A percentile compares a stretch with the other conserved stretches of the same genome.
Conservation (phyloP, 2,888 invertebrate genomes). For the Eilema depressum region DNA sequence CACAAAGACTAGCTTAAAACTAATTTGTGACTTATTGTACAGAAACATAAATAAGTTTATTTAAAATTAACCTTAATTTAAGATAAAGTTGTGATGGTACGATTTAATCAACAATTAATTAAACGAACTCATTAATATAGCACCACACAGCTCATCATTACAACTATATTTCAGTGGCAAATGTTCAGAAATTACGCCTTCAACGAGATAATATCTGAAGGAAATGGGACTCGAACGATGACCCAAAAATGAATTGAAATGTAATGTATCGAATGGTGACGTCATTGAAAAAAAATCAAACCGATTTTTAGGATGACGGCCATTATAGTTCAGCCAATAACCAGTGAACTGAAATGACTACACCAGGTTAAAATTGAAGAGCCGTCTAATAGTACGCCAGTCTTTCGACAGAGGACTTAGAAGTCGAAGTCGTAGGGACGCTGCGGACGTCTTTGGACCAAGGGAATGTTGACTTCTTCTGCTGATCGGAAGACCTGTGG, state of each 20-base stretch:
- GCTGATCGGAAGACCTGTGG: conserved; percentile 93
- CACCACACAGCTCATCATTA: conserved; percentile 30
- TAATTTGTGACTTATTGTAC: conserved; percentile 85
- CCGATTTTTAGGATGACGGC: neutral
- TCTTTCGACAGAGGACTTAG: conserved; percentile 50
- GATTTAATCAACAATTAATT: conserved; percentile 37
- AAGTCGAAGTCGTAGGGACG: conserved; percentile 82
- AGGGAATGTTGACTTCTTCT: conserved; percentile 95
- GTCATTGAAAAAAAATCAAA: neutral
- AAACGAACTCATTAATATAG: conserved; percentile 32
- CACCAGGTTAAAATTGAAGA: conserved; percentile 14
- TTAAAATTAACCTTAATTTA: conserved; percentile 60
- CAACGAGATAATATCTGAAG: conserved; percentile 10
- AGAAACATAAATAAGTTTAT: conserved; percentile 76
- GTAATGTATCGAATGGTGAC: conserved; percentile 1
- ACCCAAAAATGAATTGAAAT: conserved; percentile 5
- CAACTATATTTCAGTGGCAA: conserved; percentile 34
- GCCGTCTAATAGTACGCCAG: conserved; percentile 1
- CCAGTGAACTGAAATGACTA: conserved; percentile 25
- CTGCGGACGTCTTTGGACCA: conserved; percentile 92
- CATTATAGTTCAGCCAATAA: conserved; percentile 11
- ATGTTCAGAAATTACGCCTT: conserved; percentile 16
- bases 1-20: conserved; percentile 85
- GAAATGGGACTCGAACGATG: neutral
- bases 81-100: conserved; percentile 47